Conservation (phyloP, 2,888 invertebrate genomes). For the Pelosia muscerda region DNA sequence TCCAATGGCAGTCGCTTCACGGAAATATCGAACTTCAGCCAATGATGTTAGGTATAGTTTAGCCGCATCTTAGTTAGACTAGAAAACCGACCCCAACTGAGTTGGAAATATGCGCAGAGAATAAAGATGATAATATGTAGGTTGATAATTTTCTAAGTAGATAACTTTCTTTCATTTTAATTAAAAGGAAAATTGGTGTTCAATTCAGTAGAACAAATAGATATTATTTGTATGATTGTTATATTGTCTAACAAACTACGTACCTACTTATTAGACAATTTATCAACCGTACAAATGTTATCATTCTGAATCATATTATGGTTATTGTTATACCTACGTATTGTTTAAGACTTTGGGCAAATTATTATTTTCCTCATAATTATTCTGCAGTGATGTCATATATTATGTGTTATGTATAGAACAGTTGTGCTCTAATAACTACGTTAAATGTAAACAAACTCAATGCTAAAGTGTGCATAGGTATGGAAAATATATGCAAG, state of each 20-base stretch:
- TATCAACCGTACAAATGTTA: neutral
- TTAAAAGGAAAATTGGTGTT: neutral
- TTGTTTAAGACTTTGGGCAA: neutral
- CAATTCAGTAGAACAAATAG: too few species aligned
- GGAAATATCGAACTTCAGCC: too few species aligned
- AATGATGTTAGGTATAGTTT: too few species aligned
- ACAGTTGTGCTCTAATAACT: neutral
- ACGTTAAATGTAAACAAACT: neutral
- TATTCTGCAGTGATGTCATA: neutral
- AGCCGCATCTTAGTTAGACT: too few species aligned
- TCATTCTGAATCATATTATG: neutral
- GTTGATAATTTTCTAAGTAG: neutral
- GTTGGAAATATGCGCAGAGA: too few species aligned
- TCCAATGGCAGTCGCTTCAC: too few species aligned
- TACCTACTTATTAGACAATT: neutral
- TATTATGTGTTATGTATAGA: neutral
- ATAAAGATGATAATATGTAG: too few species aligned
- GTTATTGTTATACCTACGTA: neutral
- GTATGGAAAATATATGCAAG: neutral
- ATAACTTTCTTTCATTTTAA: neutral
- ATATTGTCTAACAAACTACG: too few species aligned
- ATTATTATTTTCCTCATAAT: neutral
- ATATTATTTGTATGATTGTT: too few species aligned
- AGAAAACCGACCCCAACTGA: too few species aligned
- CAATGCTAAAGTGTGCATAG: neutral